Base-by-base conservation (phyloP, 2,888 invertebrate genomes). In the Horisme vitalbata region DNA sequence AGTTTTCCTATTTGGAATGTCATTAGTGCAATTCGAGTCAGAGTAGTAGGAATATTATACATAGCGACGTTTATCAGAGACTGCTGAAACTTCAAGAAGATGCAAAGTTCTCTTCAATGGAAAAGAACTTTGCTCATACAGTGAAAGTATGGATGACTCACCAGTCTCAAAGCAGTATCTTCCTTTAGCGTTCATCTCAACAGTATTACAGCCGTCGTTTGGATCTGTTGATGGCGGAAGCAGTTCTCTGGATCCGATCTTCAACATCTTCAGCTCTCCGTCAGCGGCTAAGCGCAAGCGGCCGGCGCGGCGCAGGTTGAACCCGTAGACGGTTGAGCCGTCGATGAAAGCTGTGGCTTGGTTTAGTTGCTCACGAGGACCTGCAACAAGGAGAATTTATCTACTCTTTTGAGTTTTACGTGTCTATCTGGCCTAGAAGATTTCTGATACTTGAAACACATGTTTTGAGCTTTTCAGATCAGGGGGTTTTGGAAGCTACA, bases 281-380 rank as follows among this genome's bases (percentile, higher is more conserved):
- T 90, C 91, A 0, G 67, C 21, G 4, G 79, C 79, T 0, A 81
- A 69, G 0, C 94, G 85, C n/a, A 94, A 76, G 1, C 83, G 70
- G 0, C 64, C 70, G 21, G 84, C 90, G 1, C 91, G 81, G 3
- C 78, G 71, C 2, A 87, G 83, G 1, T 89, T 88, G 36, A 91
- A 92, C 0, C 97, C 96, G 68, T 97, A 97, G 7, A 97, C 92
- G 0, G 92, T 92, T 0, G 97, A 97, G 0, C 92, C 97, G 73
- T 98, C 98, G 10, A 98, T 92, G 77, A 93, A 97, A 0, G 96
- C 91, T 0, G 95, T 94, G 0, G 94, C 95, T 83, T 97, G 97
- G 81, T 95, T 96, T 41, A 97, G 73, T 68, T 97, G 97, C 66
- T 97, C 93, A 4, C 97, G 90, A 0, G 95, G 94, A 8, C 96